Evolutionary conservation across 2,797 vertebrate genomes (phyloP).

Genomic region (Danio kyathit): DNA sequence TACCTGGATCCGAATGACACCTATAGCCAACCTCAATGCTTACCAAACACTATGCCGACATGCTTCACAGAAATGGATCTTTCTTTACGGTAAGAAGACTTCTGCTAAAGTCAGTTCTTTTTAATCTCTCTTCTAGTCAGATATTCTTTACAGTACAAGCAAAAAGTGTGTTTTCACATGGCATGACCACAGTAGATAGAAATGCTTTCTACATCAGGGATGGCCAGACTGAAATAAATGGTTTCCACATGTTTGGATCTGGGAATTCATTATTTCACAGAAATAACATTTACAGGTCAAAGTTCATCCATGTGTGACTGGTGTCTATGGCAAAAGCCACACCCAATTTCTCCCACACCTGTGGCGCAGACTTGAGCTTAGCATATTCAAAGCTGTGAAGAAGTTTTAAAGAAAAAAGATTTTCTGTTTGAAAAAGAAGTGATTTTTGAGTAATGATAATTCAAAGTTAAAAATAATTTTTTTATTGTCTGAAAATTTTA

Average conservation of each 20-base stretch:
- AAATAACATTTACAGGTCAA: not conserved
- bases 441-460: not conserved
- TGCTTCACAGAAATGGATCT: constrained; percentile 64
- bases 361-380: not conserved
- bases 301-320: constrained; percentile 11
- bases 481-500: not conserved
- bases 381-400: not conserved
- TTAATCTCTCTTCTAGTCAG: not conserved
- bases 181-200: constrained; percentile 30
- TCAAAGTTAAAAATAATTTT: not conserved
- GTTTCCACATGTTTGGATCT: constrained; percentile 69
- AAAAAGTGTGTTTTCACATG: constrained; percentile 32
- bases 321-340: constrained; percentile 8
- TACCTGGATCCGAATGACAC: constrained; percentile 57
- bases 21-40: constrained; percentile 20
- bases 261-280: constrained; percentile 8
- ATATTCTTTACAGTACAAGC: not conserved
- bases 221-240: constrained; percentile 70
- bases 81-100: constrained; percentile 69
- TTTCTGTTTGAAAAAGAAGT: not conserved
- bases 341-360: not conserved
- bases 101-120: not conserved
- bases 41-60: constrained; percentile 57
- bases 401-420: too few species aligned
- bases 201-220: constrained; percentile 66